A percentile compares a stretch with the other conserved stretches of the same genome.
These are phyloP conservation scores for Sorex fumeus DNA, from an alignment of 2,113 vertebrate genomes.

Conservation along the genomic window DNA sequence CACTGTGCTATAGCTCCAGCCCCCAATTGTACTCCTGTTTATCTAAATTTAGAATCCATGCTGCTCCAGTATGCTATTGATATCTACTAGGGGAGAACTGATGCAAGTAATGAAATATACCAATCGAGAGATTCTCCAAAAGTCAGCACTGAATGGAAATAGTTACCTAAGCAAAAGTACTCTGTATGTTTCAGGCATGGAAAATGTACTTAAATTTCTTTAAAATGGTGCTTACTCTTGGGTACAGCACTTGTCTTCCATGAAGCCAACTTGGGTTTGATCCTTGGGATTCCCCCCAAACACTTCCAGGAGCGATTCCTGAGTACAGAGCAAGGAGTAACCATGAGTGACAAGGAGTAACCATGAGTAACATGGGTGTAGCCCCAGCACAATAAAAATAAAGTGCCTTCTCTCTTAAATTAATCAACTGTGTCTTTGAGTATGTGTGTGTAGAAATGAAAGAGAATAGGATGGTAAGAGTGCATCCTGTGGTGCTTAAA, in stretches of 20 bases:
- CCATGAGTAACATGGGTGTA: no score
- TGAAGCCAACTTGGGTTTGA: no score
- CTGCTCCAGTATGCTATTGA: neutral
- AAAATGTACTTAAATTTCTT: constrained; percentile 9
- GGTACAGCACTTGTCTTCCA: neutral
- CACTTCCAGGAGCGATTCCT: no score
- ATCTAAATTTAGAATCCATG: neutral
- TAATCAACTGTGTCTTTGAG: neutral
- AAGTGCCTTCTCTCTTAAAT: neutral
- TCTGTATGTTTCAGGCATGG: neutral
- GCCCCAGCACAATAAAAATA: no score
- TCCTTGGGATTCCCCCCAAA: no score
- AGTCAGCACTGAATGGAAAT: neutral
- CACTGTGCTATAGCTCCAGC: no score
- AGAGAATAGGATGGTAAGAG: no score
- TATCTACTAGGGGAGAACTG: neutral
- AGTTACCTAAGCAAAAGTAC: neutral
- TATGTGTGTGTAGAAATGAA: neutral
- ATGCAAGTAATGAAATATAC: neutral
- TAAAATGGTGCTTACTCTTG: neutral
- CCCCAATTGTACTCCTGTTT: neutral
- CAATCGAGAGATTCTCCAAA: neutral
- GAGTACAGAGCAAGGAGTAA: no score
- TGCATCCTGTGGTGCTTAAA: no score
- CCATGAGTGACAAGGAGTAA: no score